phyloP scores from a whole-genome alignment of 1,140 invertebrate species.

The Drosophila bifasciata region DNA sequence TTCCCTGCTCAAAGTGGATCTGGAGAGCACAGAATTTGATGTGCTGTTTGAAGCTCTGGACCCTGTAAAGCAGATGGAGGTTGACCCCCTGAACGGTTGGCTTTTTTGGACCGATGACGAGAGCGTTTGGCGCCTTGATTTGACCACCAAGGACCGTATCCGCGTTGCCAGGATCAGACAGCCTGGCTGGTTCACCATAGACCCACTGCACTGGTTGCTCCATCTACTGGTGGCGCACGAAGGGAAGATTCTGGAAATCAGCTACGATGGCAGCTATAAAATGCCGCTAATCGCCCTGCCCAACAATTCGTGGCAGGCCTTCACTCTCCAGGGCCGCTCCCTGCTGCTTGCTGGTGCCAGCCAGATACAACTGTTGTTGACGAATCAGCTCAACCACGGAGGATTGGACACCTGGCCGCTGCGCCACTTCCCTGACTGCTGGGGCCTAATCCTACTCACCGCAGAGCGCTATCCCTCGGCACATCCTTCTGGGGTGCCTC shows the following conservation, averaged over 20 bases:
- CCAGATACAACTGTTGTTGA: conserved; percentile 86
- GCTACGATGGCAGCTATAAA: conserved; percentile 87
- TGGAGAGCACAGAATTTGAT: conserved; percentile 5
- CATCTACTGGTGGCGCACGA: conserved; percentile 90
- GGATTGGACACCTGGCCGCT: conserved; percentile 84
- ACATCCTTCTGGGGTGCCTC: conserved; percentile 90
- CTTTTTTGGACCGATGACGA: conserved; percentile 90
- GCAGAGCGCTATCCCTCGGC: conserved; percentile 88
- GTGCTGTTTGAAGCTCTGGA: neutral
- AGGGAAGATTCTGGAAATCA: conserved; percentile 89
- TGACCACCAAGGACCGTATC: conserved; percentile 83
- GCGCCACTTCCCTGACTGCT: conserved; percentile 67
- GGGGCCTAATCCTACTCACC: conserved; percentile 27
- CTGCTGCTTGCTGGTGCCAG: conserved; percentile 85
- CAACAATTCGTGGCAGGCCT: conserved; percentile 31
- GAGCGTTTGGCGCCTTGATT: conserved; percentile 90
- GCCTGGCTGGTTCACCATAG: conserved; percentile 89
- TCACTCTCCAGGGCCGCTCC: conserved; percentile 20
- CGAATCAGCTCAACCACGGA: conserved; percentile 88
- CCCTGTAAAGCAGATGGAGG: conserved; percentile 89
- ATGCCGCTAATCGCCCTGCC: neutral
- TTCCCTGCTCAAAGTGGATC: conserved; percentile 24
- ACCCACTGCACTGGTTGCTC: conserved; percentile 90
- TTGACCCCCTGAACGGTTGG: conserved; percentile 96
- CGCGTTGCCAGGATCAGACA: conserved; percentile 23